These are phyloP conservation scores for Rhagoletis pomonella DNA, from an alignment of 1,140 invertebrate genomes.

Conservation along the genomic window DNA sequence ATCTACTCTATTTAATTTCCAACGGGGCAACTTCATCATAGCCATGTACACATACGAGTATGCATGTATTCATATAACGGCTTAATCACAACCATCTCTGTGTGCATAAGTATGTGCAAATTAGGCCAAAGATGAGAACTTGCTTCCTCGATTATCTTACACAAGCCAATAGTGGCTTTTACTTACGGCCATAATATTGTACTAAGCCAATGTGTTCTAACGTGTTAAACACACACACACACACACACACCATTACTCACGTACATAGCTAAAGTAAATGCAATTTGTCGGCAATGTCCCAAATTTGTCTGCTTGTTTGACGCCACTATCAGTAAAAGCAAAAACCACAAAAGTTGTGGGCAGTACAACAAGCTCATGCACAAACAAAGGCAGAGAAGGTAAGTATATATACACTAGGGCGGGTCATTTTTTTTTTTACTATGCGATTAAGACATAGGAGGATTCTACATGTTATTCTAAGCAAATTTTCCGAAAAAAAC, in stretches of 20 bases:
- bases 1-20: too few species aligned
- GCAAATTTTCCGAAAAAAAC: too few species aligned
- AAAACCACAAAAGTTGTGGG: background rate
- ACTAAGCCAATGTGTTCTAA: slow-evolving; percentile 2
- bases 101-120: slow-evolving; percentile 39
- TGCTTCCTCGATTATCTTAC: slow-evolving; percentile 43
- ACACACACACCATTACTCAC: background rate
- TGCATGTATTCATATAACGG: background rate
- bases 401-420: too few species aligned
- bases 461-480: too few species aligned
- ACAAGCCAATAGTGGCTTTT: slow-evolving; percentile 45
- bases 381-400: background rate
- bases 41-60: background rate
- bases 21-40: too few species aligned
- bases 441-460: too few species aligned
- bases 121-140: slow-evolving; percentile 40
- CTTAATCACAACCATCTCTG: background rate
- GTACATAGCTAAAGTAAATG: background rate
- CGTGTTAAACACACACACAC: background rate
- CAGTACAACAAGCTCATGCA: background rate
- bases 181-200: background rate
- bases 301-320: background rate
- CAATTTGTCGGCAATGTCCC: slow-evolving; percentile 41
- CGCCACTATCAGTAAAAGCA: slow-evolving; percentile 13
- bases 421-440: too few species aligned